Conservation (phyloP, 2,797 vertebrate species). For the Tapirus indicus region DNA sequence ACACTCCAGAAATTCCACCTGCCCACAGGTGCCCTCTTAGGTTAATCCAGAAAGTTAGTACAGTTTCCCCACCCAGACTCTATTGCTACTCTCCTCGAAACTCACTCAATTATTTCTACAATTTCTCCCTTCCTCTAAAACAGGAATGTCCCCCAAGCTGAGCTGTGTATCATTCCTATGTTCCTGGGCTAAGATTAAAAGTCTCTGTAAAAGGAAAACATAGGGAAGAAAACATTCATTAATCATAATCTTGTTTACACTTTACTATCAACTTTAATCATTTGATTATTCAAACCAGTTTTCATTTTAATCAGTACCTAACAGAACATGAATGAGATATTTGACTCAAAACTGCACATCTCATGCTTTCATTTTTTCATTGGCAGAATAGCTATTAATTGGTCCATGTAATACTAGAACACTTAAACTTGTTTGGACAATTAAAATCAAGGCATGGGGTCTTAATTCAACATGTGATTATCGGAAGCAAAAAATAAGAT, state of each 20-base stretch:
- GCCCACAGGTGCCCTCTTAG: background rate
- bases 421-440: slow-evolving; percentile 7
- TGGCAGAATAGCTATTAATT: background rate
- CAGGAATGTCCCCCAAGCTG: background rate
- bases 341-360: background rate
- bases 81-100: background rate
- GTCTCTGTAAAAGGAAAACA: background rate
- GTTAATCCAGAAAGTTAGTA: background rate
- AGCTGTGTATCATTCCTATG: background rate
- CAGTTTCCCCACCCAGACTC: background rate
- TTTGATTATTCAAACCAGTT: background rate
- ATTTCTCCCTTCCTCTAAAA: slow-evolving; percentile 15
- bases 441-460: slow-evolving; percentile 23
- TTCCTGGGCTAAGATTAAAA: background rate
- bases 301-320: background rate
- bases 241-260: background rate
- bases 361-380: background rate
- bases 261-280: slow-evolving; percentile 14
- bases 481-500: slow-evolving; percentile 40
- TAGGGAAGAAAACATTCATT: background rate
- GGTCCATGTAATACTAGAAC: background rate
- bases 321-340: background rate
- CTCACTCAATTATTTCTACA: background rate
- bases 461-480: slow-evolving; percentile 35
- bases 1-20: background rate